phyloP scores from a whole-genome alignment of 2,113 vertebrate species.

The Porphyrio hochstetteri region DNA sequence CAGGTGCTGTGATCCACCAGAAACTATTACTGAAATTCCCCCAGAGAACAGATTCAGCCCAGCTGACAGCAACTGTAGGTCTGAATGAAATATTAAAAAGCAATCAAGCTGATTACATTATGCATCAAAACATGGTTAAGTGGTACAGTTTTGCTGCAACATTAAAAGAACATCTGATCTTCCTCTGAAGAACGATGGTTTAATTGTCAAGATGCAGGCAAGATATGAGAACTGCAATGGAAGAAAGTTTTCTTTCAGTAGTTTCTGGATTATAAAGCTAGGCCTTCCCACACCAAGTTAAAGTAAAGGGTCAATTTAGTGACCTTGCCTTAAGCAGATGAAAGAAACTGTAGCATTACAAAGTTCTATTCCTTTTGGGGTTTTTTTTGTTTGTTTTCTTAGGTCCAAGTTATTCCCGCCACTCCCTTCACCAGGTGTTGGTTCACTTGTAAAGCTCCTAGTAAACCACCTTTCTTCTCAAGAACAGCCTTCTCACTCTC shows the following conservation, averaged over 20 bases:
- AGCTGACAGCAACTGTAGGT: constrained; percentile 37
- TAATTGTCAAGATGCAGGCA: background rate
- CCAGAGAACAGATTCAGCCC: background rate
- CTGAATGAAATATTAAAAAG: constrained; percentile 58
- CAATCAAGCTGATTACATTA: constrained; percentile 69
- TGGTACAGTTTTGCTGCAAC: constrained; percentile 27
- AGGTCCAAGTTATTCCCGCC: background rate
- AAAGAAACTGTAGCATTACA: background rate
- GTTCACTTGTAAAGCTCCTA: background rate
- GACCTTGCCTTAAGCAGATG: background rate
- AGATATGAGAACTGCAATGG: background rate
- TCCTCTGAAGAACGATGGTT: background rate
- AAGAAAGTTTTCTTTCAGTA: background rate
- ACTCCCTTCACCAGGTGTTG: background rate
- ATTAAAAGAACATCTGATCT: constrained; percentile 45
- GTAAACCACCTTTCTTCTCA: background rate
- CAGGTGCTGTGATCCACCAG: background rate
- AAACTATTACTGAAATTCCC: background rate
- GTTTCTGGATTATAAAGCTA: background rate
- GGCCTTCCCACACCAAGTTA: background rate
- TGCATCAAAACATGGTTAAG: constrained; percentile 53
- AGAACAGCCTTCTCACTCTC: background rate
- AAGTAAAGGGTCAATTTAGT: background rate
- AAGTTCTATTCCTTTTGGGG: background rate
- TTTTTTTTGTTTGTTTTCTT: background rate